Evolutionary conservation across 2,113 vertebrate genomes (phyloP), one percentile per base, ranked within the genome.

Genomic region (Myotis davidii): DNA sequence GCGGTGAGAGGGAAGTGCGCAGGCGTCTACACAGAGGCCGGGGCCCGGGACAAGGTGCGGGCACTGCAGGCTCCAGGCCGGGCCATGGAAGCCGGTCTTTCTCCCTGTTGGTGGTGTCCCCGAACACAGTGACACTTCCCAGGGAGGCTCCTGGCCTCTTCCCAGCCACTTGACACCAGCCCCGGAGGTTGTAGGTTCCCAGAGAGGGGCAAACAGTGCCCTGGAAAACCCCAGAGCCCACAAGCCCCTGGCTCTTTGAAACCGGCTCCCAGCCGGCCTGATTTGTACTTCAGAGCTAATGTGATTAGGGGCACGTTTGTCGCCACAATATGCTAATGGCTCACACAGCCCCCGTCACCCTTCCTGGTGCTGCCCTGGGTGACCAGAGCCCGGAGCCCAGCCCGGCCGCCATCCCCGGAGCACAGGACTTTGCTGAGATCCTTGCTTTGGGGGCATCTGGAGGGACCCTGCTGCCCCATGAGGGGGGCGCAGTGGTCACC

Each of bases 221-320:
- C 91, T 88, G 72, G 52, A 95, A 97, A 91, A 27, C 69, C 95
- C 64, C 2, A 67, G 87, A 90, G 88, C 96, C 91, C 90, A 94
- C 87, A 90, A 97, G 96, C 90, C 94, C 97, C 96, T 97, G 86
- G 97, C 98, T 97, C 98, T 98, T 98, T 96, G 97, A 98, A 97
- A 97, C 73, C 72, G 59, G 94, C 98, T 95, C 95, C 82, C 97
- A 88, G 95, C 83, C 85, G 94, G 87, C 97, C 92, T 96, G 97
- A 98, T 98, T 98, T 99, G 98, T 98, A 98, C 97, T 98, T 98
- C 98, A 98, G 98, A 98, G 98, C 97, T 98, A 98, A 98, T 94
- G 95, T 96, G 97, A 98, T 98, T 98, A 98, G 97, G 97, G 96
- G 34, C 18, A 83, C 85, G 0, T 97, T 98, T 98, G 98, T 97